Conservation (phyloP, 2,113 vertebrate species). For the Lutjanus erythropterus region DNA sequence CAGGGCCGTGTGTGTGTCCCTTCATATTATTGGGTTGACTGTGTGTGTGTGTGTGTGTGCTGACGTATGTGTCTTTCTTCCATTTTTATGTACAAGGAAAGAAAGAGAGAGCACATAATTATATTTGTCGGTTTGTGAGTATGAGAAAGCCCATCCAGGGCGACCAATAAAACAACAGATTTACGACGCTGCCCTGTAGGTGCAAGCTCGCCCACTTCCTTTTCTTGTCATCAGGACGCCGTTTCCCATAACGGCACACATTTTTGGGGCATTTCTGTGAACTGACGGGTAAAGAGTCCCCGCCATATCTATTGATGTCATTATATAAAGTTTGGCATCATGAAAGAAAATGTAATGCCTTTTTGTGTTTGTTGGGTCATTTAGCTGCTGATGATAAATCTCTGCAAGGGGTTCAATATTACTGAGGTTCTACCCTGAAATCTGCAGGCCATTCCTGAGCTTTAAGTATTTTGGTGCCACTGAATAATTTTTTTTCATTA, state of each 20-base stretch:
- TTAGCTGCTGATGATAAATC: slow-evolving; percentile 13
- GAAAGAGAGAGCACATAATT: slow-evolving; percentile 34
- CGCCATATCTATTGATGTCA: slow-evolving; percentile 17
- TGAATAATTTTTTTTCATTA: not conserved
- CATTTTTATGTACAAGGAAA: slow-evolving; percentile 5
- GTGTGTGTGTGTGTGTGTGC: not conserved
- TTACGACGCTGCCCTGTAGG: slow-evolving; percentile 59
- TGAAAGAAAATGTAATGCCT: slow-evolving; percentile 11
- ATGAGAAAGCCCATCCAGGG: slow-evolving; percentile 33
- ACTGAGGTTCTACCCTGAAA: not conserved
- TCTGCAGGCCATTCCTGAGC: not conserved
- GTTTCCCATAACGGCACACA: slow-evolving; percentile 30
- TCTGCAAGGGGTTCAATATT: not conserved
- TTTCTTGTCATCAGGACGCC: slow-evolving; percentile 41
- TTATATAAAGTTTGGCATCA: slow-evolving; percentile 3
- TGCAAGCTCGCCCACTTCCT: slow-evolving; percentile 52
- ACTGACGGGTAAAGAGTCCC: slow-evolving; percentile 5
- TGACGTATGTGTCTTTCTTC: slow-evolving; percentile 19
- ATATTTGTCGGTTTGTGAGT: slow-evolving; percentile 46
- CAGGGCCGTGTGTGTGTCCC: not conserved
- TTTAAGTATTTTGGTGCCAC: not conserved
- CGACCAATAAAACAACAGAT: slow-evolving; percentile 67
- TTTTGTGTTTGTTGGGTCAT: slow-evolving; percentile 13
- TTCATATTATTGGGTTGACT: slow-evolving; percentile 1
- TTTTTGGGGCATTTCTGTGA: slow-evolving; percentile 30